These are phyloP conservation scores for Rhombomys opimus DNA, from an alignment of 2,113 vertebrate species.

Conservation along the genomic window DNA sequence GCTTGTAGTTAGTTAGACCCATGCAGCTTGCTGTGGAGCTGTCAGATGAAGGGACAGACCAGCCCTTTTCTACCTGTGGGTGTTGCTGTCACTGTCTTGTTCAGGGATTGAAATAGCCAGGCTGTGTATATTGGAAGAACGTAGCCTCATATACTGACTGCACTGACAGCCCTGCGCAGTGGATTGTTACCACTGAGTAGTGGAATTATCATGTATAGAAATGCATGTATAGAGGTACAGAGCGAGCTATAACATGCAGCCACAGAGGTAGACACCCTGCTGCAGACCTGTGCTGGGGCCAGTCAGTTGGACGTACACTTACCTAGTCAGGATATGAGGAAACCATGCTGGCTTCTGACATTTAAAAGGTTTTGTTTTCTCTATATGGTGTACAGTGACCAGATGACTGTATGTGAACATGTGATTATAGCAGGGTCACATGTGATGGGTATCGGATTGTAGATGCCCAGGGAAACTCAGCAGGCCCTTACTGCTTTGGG, in stretches of 20 bases:
- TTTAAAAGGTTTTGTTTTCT: no score
- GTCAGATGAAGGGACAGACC: neutral
- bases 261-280: neutral
- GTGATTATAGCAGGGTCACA: neutral
- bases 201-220: rapidly evolving
- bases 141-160: rapidly evolving
- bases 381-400: no score
- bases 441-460: neutral
- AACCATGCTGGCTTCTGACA: neutral
- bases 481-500: neutral
- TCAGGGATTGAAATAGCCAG: no score
- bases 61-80: rapidly evolving
- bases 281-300: neutral
- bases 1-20: rapidly evolving
- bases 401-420: rapidly evolving
- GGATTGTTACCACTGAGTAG: rapidly evolving
- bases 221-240: rapidly evolving
- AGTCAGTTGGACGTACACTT: neutral
- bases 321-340: rapidly evolving
- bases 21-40: rapidly evolving
- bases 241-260: rapidly evolving
- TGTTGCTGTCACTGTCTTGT: rapidly evolving
- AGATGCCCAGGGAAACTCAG: neutral
- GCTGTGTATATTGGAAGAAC: rapidly evolving
- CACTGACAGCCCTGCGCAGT: rapidly evolving